phyloP scores from a whole-genome alignment of 2,797 vertebrate species.

The Harpagifer antarcticus region DNA sequence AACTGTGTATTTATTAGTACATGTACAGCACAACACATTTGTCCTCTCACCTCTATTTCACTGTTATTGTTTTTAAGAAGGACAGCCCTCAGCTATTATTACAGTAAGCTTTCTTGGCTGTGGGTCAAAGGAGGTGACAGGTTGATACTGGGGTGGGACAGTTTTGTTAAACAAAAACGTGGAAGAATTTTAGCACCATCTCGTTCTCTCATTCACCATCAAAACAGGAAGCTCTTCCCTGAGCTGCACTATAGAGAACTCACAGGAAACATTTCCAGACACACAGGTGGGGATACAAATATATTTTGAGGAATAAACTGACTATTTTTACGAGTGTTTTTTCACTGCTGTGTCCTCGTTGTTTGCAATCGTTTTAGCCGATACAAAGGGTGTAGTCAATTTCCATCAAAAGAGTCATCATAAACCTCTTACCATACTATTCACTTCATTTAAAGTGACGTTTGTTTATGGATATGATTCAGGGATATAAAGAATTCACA shows the following conservation, averaged over 20 bases:
- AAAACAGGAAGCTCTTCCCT: slow-evolving; percentile 78
- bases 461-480: slow-evolving; percentile 13
- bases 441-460: not conserved
- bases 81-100: slow-evolving; percentile 53
- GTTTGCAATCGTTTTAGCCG: not conserved
- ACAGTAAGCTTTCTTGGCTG: slow-evolving; percentile 51
- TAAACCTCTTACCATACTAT: not conserved
- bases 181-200: slow-evolving; percentile 76
- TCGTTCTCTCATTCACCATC: slow-evolving; percentile 55
- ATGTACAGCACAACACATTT: not conserved
- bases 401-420: not conserved
- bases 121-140: slow-evolving; percentile 70
- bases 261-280: slow-evolving; percentile 41
- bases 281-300: slow-evolving; percentile 14
- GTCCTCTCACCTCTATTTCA: slow-evolving; percentile 25
- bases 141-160: slow-evolving; percentile 73
- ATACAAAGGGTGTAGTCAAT: not conserved
- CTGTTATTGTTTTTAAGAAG: slow-evolving; percentile 47
- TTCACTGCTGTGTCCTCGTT: not conserved
- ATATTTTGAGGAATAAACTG: slow-evolving; percentile 33
- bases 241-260: slow-evolving; percentile 43
- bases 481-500: slow-evolving; percentile 37
- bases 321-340: not conserved
- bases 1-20: not conserved
- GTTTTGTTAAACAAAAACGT: slow-evolving; percentile 74